Percentiles rank a stretch among this genome's conserved stretches.
phyloP scores from a whole-genome alignment of 2,113 vertebrate species.

The Paradoxurus hermaphroditus region DNA sequence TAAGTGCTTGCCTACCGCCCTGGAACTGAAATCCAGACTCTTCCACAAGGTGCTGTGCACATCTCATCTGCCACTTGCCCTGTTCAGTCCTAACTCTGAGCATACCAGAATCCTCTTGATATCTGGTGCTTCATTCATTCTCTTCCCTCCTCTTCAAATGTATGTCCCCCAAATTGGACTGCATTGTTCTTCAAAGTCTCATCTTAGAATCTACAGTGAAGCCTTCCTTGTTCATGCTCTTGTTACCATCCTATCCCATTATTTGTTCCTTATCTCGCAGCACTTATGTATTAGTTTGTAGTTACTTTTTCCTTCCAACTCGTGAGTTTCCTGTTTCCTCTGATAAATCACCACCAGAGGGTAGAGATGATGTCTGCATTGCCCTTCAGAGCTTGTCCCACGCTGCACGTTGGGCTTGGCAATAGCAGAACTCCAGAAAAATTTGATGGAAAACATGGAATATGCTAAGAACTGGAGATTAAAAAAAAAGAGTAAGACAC shows the following conservation, averaged over 20 bases:
- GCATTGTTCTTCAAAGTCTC: neutral
- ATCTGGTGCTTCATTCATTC: neutral
- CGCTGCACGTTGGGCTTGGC: neutral
- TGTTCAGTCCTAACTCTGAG: neutral
- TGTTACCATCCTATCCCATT: neutral
- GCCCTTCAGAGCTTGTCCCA: neutral
- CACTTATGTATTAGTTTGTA: neutral
- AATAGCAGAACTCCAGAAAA: neutral
- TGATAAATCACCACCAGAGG: neutral
- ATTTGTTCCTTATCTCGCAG: neutral
- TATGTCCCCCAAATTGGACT: neutral
- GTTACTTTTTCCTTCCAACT: neutral
- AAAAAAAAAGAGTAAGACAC: neutral
- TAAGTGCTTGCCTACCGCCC: neutral
- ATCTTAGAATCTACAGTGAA: neutral
- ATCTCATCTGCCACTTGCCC: neutral
- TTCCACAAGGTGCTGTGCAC: neutral
- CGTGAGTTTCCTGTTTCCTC: neutral
- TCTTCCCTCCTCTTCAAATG: neutral
- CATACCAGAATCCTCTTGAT: neutral
- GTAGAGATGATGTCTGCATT: neutral
- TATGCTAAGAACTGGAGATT: neutral
- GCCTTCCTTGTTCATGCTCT: neutral
- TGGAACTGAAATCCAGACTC: neutral
- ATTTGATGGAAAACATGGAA: neutral